A percentile compares a stretch with the other conserved stretches of the same genome.
These are phyloP conservation scores for Melolontha melolontha DNA, from an alignment of 2,888 invertebrate genomes.

Conservation along the genomic window DNA sequence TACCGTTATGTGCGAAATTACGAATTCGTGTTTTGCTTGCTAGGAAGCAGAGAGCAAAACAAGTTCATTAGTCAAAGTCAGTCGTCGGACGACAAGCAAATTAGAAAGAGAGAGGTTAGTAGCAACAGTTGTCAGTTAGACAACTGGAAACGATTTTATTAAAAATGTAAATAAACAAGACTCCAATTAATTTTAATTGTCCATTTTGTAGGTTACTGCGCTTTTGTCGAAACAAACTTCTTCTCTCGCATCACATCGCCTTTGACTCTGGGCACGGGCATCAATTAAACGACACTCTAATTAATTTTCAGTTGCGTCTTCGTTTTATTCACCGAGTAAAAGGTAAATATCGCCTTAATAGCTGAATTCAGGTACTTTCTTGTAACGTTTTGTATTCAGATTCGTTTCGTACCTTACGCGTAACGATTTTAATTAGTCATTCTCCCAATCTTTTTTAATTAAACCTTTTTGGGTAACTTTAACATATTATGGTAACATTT, in stretches of 20 bases:
- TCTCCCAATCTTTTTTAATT: background rate
- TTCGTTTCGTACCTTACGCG: slow-evolving; percentile 1
- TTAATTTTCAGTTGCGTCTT: slow-evolving; percentile 2
- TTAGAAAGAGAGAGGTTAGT: slow-evolving; percentile 17
- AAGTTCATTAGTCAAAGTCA: slow-evolving; percentile 31
- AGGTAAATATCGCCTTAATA: background rate
- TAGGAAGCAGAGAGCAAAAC: slow-evolving; percentile 8
- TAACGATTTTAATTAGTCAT: slow-evolving; percentile 20
- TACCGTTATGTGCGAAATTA: too few relatives aligned
- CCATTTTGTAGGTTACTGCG: slow-evolving; percentile 47
- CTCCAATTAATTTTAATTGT: slow-evolving; percentile 56
- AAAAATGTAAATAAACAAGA: slow-evolving; percentile 52
- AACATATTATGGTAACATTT: too few relatives aligned
- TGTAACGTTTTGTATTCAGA: background rate
- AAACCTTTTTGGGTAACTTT: background rate
- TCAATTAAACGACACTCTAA: slow-evolving; percentile 15
- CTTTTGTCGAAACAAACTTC: background rate
- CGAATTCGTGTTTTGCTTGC: too few relatives aligned
- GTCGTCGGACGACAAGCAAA: slow-evolving; percentile 6
- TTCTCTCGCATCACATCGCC: slow-evolving; percentile 42
- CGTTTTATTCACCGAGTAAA: slow-evolving; percentile 4
- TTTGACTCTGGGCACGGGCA: background rate
- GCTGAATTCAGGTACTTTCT: background rate
- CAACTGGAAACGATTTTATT: slow-evolving; percentile 44
- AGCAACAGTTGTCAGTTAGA: slow-evolving; percentile 42